Evolutionary conservation across 2,797 vertebrate genomes (phyloP), one percentile per base, ranked within the genome.

Genomic region (Brachymystax lenok): DNA sequence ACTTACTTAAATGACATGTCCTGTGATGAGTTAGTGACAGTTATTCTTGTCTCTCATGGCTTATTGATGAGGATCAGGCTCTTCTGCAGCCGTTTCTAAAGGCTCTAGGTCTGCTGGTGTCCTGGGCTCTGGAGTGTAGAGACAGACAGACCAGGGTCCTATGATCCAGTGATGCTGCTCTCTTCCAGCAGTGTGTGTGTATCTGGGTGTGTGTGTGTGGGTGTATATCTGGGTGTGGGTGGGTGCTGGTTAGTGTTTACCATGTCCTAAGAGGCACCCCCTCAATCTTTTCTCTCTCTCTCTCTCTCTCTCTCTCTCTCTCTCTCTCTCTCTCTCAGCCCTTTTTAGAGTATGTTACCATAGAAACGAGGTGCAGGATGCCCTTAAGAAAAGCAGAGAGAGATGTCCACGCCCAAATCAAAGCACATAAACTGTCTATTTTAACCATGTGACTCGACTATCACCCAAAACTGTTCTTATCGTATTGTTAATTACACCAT

Each of bases 271-370:
- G 73, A 51, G 71, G 84, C 87, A 84, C 80, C 84, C 86, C 83
- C 35, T 35, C 35, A 1, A 35, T 35, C 35, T 35, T 80, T 80
- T 76, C 78, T 77, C 79, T 82, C 78, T 80, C 70, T 46, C 40
- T 46, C 71, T 27, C 51, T 24, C 71, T 50, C 70, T 4, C 40
- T 46, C 10, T 12, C 40, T 2, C 40, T 2, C 40, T 10, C 40
- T 40, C 35, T 35, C 6, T 40, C 8, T 46, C 10, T 12, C 40
- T 12, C 40, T 3, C 2, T 46, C 40, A 46, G 70, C 40, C 52
- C 73, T 77, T 72, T 89, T 85, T 61, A 77, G 61, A 85, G 79
- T 82, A 77, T 56, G 89, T 92, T 91, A 86, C 91, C 90, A 92
- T 91, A 90, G 90, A 87, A 92, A 92, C 86, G 33, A 83, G 79